Evolutionary conservation across 2,113 vertebrate species (phyloP), one percentile per base, ranked within the genome.

Genomic region (Drymodes brunneopygia): DNA sequence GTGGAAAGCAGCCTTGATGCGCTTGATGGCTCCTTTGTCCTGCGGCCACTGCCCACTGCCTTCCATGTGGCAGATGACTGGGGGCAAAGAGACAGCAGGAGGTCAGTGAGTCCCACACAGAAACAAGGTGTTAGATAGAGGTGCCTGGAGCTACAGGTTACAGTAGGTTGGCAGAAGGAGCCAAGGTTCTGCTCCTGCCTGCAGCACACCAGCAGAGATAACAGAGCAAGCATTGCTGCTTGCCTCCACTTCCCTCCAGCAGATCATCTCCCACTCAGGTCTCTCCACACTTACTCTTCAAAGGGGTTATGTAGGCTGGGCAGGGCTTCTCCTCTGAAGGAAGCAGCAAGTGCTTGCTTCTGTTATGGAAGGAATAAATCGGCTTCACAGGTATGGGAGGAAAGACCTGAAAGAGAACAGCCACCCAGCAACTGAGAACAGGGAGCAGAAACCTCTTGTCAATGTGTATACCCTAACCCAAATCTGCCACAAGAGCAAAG

Each of bases 41-140:
- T 98, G 98, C 0, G 99, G 99, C 99, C 99, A 99, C 93, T 99
- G 99, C 71, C 99, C 99, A 56, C 99, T 99, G 44, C 99, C 99
- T 95, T 99, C 99, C 98, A 99, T 98, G 96, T 99, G 99, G 96
- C 99, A 99, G 48, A 99, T 95, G 65, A 99, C 99, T 99, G 94
- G 35, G 29, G 17, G 3, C 29, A 92, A 88, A 96, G 4, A 3
- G n/a, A 87, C 4, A 91, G 65, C 15, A 96, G 21, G 18, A 86
- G 7, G 10, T 9, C 29, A 81, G 40, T 88, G 21, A 95, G 51
- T 4, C 21, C 25, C 19, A 61, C 1, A 1, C 5, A 87, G 67
- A 54, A 86, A 66, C 3, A 7, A 82, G 9, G 11, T 35, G 6
- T 4, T 70, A n/a, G 8, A 61, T 6, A 7, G 25, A 15, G 8